Evolutionary conservation across 2,797 vertebrate species (phyloP).

Genomic region (Crotalus adamanteus): DNA sequence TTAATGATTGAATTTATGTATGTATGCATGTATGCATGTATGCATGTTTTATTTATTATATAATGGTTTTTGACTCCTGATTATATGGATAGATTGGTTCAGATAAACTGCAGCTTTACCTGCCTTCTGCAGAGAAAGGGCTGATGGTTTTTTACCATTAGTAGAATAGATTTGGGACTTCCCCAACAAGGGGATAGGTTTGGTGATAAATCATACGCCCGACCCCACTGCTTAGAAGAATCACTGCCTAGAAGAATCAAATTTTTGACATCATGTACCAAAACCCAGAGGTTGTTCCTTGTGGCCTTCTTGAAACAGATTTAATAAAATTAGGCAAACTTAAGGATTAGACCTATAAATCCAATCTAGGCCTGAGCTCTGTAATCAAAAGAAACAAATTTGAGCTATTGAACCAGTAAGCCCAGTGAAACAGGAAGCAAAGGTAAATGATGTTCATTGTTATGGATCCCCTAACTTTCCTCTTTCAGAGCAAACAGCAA

Average conservation of each 20-base stretch:
- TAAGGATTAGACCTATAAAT: conserved; percentile 24
- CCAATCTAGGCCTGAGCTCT: conserved; percentile 43
- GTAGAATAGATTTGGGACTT: background rate
- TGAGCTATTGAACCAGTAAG: conserved; percentile 53
- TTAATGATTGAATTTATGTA: background rate
- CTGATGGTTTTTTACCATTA: background rate
- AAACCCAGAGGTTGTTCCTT: rapidly evolving
- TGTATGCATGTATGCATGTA: background rate
- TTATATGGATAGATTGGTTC: background rate
- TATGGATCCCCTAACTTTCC: background rate
- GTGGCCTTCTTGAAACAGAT: background rate
- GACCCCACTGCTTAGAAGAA: background rate
- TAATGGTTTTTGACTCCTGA: background rate
- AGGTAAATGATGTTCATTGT: background rate
- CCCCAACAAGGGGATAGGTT: background rate
- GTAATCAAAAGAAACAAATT: conserved; percentile 36
- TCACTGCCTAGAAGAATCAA: background rate
- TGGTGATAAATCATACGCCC: background rate
- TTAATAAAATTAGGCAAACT: conserved; percentile 15
- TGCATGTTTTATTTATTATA: background rate
- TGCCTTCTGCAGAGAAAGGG: background rate
- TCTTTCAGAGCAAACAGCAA: background rate
- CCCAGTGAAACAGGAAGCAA: conserved; percentile 15
- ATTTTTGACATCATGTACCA: background rate
- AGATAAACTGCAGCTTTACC: background rate